Evolutionary conservation across 2,888 invertebrate genomes (phyloP).

Genomic region (Oscheius sp.): DNA sequence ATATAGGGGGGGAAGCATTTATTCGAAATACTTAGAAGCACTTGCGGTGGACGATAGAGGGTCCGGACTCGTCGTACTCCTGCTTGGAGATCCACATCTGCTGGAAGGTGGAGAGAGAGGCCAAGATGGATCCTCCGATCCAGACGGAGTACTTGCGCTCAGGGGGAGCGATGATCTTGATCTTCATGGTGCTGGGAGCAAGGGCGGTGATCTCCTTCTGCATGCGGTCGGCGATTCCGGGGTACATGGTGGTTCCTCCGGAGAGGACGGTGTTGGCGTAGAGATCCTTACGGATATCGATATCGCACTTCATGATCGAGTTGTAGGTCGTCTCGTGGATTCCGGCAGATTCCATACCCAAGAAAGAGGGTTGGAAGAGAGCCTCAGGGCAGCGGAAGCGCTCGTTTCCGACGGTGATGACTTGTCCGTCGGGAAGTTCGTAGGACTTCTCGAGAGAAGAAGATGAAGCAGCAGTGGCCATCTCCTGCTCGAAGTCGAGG

Average conservation of each 20-base stretch:
- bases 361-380: conserved; percentile 82
- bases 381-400: conserved; percentile 88
- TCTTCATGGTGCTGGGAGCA: conserved; percentile 75
- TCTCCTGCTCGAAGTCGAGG: conserved; percentile 95
- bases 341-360: conserved; percentile 75
- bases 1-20: background rate
- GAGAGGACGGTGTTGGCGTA: conserved; percentile 77
- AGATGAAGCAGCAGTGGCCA: conserved; percentile 88
- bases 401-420: conserved; percentile 75
- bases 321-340: conserved; percentile 77
- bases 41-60: conserved; percentile 62
- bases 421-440: conserved; percentile 86
- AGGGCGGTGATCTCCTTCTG: conserved; percentile 81
- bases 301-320: conserved; percentile 93
- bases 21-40: conserved; percentile 16
- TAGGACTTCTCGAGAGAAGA: conserved; percentile 89
- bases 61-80: conserved; percentile 62
- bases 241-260: conserved; percentile 83
- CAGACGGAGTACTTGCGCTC: conserved; percentile 97
- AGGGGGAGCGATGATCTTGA: conserved; percentile 75
- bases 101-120: conserved; percentile 87
- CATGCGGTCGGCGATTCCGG: conserved; percentile 95
- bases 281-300: conserved; percentile 82
- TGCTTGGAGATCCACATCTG: conserved; percentile 81
- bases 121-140: conserved; percentile 96